Base-by-base conservation (phyloP, 2,113 vertebrate species). In the Electrona antarctica region DNA sequence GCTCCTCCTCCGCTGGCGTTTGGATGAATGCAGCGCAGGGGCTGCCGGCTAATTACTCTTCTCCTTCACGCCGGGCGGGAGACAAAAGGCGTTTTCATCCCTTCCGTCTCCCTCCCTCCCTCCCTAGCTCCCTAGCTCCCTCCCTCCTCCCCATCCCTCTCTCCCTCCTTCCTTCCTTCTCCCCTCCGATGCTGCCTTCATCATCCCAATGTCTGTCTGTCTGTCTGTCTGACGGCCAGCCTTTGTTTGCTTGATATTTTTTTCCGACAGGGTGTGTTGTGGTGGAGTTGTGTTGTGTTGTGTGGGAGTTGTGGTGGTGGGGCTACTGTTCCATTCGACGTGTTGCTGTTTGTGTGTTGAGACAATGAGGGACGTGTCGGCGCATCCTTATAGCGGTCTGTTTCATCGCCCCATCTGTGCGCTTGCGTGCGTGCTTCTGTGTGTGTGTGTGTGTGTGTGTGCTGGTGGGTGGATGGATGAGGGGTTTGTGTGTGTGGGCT, bases 21-120 rank as follows among this genome's bases (percentile, higher is more conserved):
- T 75, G 73, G 77, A 72, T 81, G 70, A 87, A 68, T 65, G 70
- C 64, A 63, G 58, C 73, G 64, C 49, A 57, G 59, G 78, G 33
- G 76, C 74, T 83, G 76, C 62, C 6, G 75, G 79, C 73, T 88
- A 86, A 89, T 89, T 85, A 86, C 72, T 41, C 33, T 78, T 87
- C 84, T 83, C 81, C 84, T 82, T 88, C 82, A 87, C 77, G 69
- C 68, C 13, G 0, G 33, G 56, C 13, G 0, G 33, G 56, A 84
- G 81, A 88, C 75, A 85, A 84, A 87, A 78, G 77, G 74, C n/a
- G 1, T 8, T 59, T 80, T 41, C 33, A 74, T 85, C 33, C 52
- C 75, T 71, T 79, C 77, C 60, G 68, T 66, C 71, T 69, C 62
- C 54, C 33, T n/a, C 33, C 46, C 7, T 51, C 12, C 79, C 80